phyloP scores from a whole-genome alignment of 2,797 vertebrate species.

The Zenarchopterus dispar region DNA sequence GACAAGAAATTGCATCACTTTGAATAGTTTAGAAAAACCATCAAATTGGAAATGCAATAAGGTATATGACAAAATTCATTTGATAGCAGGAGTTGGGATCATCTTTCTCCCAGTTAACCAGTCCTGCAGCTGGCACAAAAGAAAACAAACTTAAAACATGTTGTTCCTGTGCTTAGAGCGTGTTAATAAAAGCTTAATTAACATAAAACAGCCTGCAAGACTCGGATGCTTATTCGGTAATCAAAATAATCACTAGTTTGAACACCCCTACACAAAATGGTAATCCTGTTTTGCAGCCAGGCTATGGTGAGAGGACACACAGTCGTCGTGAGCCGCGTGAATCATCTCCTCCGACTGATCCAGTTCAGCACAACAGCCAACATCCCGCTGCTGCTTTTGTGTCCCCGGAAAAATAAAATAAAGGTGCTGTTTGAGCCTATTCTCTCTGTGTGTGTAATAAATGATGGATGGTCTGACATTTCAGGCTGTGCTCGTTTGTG shows the following conservation, averaged over 20 bases:
- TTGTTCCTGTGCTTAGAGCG: not conserved
- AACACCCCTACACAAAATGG: not conserved
- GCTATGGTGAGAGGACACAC: constrained; percentile 10
- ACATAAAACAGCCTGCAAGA: not conserved
- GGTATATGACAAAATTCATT: too few relatives aligned
- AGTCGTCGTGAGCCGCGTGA: constrained; percentile 23
- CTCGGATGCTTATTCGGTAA: not conserved
- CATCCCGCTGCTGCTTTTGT: constrained; percentile 11
- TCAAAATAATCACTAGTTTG: not conserved
- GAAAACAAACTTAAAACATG: too few relatives aligned
- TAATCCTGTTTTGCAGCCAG: constrained; percentile 29
- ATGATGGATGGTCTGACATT: constrained; percentile 76
- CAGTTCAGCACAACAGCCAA: constrained; percentile 17
- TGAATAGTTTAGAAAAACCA: too few relatives aligned
- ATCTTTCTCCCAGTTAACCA: too few relatives aligned
- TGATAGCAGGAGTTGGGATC: too few relatives aligned
- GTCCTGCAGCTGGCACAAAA: too few relatives aligned
- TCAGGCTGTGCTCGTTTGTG: constrained; percentile 53
- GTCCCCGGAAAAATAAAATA: constrained; percentile 4
- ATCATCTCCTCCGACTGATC: constrained; percentile 14
- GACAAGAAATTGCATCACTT: too few relatives aligned
- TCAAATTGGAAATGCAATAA: too few relatives aligned
- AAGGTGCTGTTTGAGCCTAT: constrained; percentile 20
- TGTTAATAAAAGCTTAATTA: not conserved
- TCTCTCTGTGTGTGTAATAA: constrained; percentile 45